phyloP scores from a whole-genome alignment of 2,113 vertebrate genomes.

The Vidua macroura region DNA sequence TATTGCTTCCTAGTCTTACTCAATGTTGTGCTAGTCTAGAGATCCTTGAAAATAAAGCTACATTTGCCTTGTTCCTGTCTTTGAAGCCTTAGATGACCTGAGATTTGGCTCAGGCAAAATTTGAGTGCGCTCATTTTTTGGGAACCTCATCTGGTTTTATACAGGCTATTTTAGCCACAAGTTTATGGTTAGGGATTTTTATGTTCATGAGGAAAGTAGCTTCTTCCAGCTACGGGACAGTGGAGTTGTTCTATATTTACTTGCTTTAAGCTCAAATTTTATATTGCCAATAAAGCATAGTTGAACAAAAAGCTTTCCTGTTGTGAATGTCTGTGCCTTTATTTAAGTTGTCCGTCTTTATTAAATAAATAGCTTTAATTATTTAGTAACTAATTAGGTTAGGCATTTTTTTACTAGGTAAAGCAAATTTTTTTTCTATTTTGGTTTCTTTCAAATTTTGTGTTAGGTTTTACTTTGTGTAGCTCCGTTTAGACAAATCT shows the following conservation, averaged over 20 bases:
- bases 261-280: neutral
- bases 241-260: neutral
- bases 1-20: neutral
- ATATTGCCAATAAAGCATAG: neutral
- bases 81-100: conserved; percentile 36
- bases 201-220: neutral
- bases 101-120: neutral
- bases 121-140: neutral
- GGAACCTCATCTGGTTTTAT: conserved; percentile 38
- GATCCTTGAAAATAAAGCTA: neutral
- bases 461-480: neutral
- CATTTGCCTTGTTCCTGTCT: neutral
- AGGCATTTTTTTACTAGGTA: neutral
- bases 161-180: conserved; percentile 5
- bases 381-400: neutral
- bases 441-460: neutral
- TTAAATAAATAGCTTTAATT: neutral
- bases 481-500: neutral
- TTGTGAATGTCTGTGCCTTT: neutral
- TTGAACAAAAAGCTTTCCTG: neutral
- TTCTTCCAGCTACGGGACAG: conserved; percentile 1
- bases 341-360: neutral
- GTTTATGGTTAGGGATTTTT: conserved; percentile 35
- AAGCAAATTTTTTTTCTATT: neutral
- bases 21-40: neutral